Evolutionary conservation across 2,888 invertebrate genomes (phyloP).

Genomic region (Agrotis clavis): DNA sequence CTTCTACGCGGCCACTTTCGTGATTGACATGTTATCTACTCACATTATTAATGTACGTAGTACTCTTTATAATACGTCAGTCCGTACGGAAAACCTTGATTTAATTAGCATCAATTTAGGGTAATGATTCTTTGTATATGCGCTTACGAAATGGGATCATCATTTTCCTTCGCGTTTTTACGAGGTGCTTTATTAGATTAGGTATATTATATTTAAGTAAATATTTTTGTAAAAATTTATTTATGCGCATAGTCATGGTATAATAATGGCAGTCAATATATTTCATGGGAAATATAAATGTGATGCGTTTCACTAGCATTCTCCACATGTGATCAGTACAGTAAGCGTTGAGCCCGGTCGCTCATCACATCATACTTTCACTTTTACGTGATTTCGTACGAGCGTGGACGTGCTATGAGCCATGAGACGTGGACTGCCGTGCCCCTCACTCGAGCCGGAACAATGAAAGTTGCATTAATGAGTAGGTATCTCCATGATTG

Average conservation of each 20-base stretch:
- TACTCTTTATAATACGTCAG: slow-evolving; percentile 67
- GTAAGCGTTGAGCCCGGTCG: slow-evolving; percentile 67
- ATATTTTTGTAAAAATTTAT: background rate
- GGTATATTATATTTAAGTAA: background rate
- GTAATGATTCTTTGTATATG: slow-evolving; percentile 65
- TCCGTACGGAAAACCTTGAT: slow-evolving; percentile 37
- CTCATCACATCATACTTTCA: slow-evolving; percentile 88
- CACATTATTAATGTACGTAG: slow-evolving; percentile 63
- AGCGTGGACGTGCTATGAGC: slow-evolving; percentile 74
- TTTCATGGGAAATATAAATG: slow-evolving; percentile 5
- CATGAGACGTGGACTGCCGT: slow-evolving; percentile 70
- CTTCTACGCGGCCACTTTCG: slow-evolving; percentile 74
- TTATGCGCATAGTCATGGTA: too few relatives aligned
- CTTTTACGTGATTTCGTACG: slow-evolving; percentile 87
- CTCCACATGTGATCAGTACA: slow-evolving; percentile 64
- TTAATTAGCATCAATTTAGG: slow-evolving; percentile 60
- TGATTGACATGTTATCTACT: slow-evolving; percentile 77
- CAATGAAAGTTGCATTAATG: slow-evolving; percentile 86
- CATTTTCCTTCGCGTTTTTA: slow-evolving; percentile 24
- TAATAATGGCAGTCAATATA: background rate
- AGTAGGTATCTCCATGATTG: slow-evolving; percentile 68
- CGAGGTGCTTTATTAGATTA: slow-evolving; percentile 15
- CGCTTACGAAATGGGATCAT: slow-evolving; percentile 22
- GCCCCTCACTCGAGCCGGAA: slow-evolving; percentile 80
- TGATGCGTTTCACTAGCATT: slow-evolving; percentile 30